phyloP scores from a whole-genome alignment of 2,888 invertebrate species.

The Allophyes oxyacanthae region DNA sequence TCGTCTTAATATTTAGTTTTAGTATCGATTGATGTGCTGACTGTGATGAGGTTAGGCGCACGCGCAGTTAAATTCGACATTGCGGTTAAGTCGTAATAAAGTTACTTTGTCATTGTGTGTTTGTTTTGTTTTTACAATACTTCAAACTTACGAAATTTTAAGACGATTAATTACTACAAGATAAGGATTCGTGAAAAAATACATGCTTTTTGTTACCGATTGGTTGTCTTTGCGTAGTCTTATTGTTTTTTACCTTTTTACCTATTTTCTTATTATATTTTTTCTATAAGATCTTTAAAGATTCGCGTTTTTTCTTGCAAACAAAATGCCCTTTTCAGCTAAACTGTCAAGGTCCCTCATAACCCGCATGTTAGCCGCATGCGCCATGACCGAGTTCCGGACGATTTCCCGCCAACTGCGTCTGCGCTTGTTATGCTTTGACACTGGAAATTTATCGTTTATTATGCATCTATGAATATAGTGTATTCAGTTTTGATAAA shows the following conservation, averaged over 20 bases:
- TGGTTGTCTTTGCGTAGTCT: no score
- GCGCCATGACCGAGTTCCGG: constrained; percentile 70
- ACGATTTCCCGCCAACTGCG: constrained; percentile 50
- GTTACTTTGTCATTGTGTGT: constrained; percentile 21
- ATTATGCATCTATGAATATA: constrained; percentile 28
- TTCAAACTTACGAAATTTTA: no score
- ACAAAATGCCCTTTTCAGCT: constrained; percentile 10
- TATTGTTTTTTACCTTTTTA: no score
- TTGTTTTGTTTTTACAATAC: constrained; percentile 8
- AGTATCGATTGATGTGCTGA: constrained; percentile 32
- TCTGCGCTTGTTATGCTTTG: constrained; percentile 27
- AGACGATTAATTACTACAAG: no score
- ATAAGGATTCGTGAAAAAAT: no score
- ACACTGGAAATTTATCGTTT: constrained; percentile 33
- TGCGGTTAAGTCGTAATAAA: constrained; percentile 34
- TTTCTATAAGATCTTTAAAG: no score
- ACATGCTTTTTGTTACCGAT: no score
- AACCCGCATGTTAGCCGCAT: constrained; percentile 52
- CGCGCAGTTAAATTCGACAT: constrained; percentile 14
- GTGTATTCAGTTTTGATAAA: no score
- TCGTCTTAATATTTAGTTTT: constrained; percentile 32
- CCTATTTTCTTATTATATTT: no score
- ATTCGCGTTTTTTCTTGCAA: no score
- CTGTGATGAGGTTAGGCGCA: constrained; percentile 23
- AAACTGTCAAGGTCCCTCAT: constrained; percentile 41